Percentiles rank a stretch among this genome's conserved stretches.
phyloP scores from a whole-genome alignment of 2,797 vertebrate genomes.

The Pantherophis vulpinus region DNA sequence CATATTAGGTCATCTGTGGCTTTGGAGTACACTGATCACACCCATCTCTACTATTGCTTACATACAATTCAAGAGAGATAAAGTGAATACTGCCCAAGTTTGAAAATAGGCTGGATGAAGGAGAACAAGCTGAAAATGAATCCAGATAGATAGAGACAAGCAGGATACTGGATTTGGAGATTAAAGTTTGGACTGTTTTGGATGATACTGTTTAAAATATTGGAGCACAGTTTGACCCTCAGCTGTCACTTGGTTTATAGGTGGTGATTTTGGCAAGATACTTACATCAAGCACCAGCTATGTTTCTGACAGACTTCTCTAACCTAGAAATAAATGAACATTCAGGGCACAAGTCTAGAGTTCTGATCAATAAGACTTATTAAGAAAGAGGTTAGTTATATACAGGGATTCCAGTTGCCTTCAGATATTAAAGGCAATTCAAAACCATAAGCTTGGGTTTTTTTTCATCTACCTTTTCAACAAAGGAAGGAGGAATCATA shows the following conservation, averaged over 20 bases:
- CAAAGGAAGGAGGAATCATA: background rate
- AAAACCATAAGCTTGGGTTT: background rate
- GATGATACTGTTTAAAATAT: background rate
- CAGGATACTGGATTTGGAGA: too few species aligned
- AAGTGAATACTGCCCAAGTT: background rate
- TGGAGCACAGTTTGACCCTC: background rate
- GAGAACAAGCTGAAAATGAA: background rate
- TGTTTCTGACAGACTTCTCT: background rate
- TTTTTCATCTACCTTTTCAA: background rate
- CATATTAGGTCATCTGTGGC: background rate
- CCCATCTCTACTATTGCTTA: background rate
- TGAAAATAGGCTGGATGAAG: background rate
- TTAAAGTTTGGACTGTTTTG: background rate
- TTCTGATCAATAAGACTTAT: background rate
- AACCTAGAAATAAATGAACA: background rate
- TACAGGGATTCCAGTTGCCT: background rate
- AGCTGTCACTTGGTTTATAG: background rate
- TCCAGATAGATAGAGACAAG: background rate
- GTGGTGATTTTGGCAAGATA: background rate
- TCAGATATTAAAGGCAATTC: background rate
- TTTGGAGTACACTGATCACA: background rate
- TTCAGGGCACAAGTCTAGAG: background rate
- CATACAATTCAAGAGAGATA: background rate
- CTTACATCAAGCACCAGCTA: background rate
- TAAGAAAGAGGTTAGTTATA: background rate